Percentiles rank a stretch among this genome's conserved stretches.
Evolutionary conservation across 1,140 invertebrate genomes (phyloP).

Genomic region (Ceratosolen fusciceps): DNA sequence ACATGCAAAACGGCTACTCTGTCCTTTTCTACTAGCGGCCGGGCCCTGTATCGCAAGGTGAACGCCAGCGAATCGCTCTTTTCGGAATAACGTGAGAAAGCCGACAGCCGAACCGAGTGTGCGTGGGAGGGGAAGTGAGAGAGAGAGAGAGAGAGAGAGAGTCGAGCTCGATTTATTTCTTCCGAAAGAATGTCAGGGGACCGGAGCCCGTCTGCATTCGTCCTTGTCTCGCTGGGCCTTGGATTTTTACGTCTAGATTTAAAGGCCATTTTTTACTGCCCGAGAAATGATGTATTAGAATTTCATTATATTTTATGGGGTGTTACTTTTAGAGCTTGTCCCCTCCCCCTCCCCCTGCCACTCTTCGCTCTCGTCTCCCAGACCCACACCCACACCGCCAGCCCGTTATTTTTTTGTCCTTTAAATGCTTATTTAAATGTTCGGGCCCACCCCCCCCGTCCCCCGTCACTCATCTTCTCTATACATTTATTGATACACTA

Average conservation of each 20-base stretch:
- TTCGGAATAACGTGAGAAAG: constrained; percentile 22
- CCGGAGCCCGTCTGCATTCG: background rate
- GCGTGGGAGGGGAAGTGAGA: background rate
- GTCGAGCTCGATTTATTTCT: no score
- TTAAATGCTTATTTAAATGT: no score
- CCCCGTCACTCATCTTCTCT: no score
- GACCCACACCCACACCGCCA: no score
- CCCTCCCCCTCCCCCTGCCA: no score
- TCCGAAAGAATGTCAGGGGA: constrained; percentile 7
- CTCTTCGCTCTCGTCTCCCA: no score
- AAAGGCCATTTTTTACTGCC: background rate
- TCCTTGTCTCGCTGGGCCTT: no score
- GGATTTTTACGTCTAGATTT: background rate
- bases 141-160: background rate
- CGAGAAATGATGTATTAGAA: background rate
- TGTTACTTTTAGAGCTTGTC: constrained; percentile 1
- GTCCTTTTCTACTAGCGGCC: background rate
- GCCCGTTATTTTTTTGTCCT: no score
- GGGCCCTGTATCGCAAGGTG: background rate
- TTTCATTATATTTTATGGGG: background rate
- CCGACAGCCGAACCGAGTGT: background rate
- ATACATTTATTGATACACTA: no score
- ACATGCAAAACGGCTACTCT: constrained; percentile 36
- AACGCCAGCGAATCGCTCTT: background rate
- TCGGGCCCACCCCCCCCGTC: no score